Base-by-base conservation (phyloP, 2,797 vertebrate genomes). In the Arnoldichthys spilopterus region DNA sequence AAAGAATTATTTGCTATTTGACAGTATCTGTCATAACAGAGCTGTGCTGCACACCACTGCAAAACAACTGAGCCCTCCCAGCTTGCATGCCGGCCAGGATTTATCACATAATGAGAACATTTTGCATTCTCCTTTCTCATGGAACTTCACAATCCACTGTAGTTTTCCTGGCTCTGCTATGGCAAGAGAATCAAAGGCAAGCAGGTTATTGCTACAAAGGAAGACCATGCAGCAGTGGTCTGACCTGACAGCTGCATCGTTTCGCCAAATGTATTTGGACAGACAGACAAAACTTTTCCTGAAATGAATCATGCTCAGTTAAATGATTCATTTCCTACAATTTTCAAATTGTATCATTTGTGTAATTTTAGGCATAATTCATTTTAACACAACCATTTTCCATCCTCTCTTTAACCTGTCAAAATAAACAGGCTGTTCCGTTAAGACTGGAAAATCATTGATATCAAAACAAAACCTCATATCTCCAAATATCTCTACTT, bases 11-110 rank as follows among this genome's bases (percentile, higher is more conserved):
- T 58, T 66, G 51, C 62, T 66, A 72, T 15, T 37, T 68, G 70
- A 59, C 71, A 79, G 49, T 45, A 66, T 73, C 71, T 79, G 71
- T 74, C 70, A 79, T 53, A 79, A 73, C 62, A 73, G 59, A 32
- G 61, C 40, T 28, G 16, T 66, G 61, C 49, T 47, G 70, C 51
- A 45, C 51, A 58, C 68, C 13, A 20, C 32, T 59, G 51, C 47
- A 9, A 73, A 47, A 79, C 61, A 72, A 66, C 59, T 24, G 61
- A 47, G 53, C 53, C n/a, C 40, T 24, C 15, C 53, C 34, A 49
- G 37, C 53, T 68, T 63, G 59, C 37, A 66, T 6, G 7, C 77
- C 66, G 63, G 62, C 63, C 77, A 74, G 62, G 63, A 74, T 79
- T 79, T 73, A 73, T 79, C 71, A 68, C 22, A 32, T 73, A 74